Conservation (phyloP, 2,797 vertebrate species). For the Sternotherus odoratus region DNA sequence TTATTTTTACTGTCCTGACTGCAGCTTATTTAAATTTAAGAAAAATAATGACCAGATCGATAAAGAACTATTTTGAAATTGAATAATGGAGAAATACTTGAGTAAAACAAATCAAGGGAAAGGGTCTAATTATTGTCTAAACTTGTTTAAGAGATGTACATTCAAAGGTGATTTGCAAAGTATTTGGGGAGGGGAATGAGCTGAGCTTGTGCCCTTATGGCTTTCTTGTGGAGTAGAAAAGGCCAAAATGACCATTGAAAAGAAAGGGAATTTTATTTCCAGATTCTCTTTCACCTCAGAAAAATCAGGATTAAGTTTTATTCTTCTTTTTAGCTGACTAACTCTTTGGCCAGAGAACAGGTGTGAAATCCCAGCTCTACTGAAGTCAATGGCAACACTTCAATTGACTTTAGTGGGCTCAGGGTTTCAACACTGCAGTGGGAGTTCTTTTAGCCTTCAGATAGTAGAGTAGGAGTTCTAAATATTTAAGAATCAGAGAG, state of each 20-base stretch:
- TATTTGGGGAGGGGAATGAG: not conserved
- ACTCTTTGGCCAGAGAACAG: not conserved
- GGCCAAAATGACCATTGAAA: not conserved
- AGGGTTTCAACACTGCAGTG: not conserved
- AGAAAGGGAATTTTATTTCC: not conserved
- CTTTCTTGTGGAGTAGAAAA: not conserved
- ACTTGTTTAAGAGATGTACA: not conserved
- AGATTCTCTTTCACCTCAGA: not conserved
- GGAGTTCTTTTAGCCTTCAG: not conserved
- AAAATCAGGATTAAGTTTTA: fast-evolving
- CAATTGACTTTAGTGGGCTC: not conserved
- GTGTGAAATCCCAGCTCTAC: not conserved
- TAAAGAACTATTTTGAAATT: not conserved
- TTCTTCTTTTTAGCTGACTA: not conserved
- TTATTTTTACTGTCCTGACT: not conserved
- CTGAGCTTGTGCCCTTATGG: not conserved
- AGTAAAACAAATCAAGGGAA: not conserved
- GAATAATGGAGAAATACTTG: not conserved
- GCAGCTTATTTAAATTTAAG: not conserved
- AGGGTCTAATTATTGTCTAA: not conserved
- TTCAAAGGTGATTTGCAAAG: not conserved
- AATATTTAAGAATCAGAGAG: no score
- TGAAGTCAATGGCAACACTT: not conserved
- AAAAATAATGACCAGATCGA: not conserved
- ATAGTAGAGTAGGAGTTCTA: not conserved